Conservation (phyloP, 2,797 vertebrate species). For the Naso thynnoides region DNA sequence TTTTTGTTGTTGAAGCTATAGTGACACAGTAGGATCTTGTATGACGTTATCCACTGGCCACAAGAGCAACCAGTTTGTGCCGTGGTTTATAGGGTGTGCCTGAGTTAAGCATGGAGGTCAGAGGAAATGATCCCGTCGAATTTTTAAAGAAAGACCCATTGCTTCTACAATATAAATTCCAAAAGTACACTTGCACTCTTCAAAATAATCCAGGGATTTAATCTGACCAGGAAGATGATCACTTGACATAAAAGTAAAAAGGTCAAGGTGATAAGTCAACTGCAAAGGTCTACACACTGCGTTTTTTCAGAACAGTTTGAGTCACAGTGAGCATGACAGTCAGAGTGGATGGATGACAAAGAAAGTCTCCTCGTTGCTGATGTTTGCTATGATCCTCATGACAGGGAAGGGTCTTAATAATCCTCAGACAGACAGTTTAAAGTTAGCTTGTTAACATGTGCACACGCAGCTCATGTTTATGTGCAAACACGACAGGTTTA, state of each 20-base stretch:
- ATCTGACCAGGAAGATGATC: not conserved
- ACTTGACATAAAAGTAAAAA: conserved; percentile 29
- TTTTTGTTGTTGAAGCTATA: conserved; percentile 23
- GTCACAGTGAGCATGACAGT: conserved; percentile 9
- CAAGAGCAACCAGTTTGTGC: conserved; percentile 22
- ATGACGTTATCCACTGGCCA: conserved; percentile 17
- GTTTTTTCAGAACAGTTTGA: conserved; percentile 17
- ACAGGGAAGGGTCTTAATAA: not conserved
- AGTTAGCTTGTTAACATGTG: conserved; percentile 11
- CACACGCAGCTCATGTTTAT: conserved; percentile 17
- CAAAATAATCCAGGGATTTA: not conserved
- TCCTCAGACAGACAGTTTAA: conserved; percentile 8
- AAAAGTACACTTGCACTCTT: not conserved
- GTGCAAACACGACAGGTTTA: conserved; percentile 46
- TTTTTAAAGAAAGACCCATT: conserved; percentile 7
- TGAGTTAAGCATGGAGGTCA: conserved; percentile 32
- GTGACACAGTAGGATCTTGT: conserved; percentile 1
- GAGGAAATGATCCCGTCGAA: conserved; percentile 29
- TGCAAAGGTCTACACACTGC: conserved; percentile 41
- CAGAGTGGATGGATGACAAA: conserved; percentile 22
- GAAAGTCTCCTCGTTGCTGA: not conserved
- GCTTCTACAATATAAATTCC: not conserved
- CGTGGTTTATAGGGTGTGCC: conserved; percentile 12
- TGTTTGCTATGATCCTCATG: conserved; percentile 24
- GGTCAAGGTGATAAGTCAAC: conserved; percentile 40